Conservation (phyloP, 2,797 vertebrate genomes). For the Pygocentrus nattereri region DNA sequence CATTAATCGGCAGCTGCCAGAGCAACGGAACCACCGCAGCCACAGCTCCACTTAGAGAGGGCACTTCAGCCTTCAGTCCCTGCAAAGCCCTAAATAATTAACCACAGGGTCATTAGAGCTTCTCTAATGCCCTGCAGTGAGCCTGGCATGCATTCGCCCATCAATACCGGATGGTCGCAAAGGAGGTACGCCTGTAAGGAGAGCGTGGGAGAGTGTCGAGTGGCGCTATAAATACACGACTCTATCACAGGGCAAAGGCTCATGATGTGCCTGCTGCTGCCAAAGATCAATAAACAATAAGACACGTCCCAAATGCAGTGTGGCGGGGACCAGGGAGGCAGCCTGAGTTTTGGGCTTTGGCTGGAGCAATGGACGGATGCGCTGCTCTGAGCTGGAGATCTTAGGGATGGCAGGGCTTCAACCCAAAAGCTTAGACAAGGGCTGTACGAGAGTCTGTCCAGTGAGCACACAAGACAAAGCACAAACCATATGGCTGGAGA, state of each 20-base stretch:
- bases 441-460: neutral
- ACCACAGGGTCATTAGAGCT: slow-evolving; percentile 35
- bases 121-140: slow-evolving; percentile 34
- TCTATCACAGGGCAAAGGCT: neutral
- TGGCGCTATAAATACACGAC: slow-evolving; percentile 46
- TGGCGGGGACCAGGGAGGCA: slow-evolving; percentile 18
- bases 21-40: neutral
- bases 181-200: slow-evolving; percentile 10
- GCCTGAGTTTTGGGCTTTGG: neutral
- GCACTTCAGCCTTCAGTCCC: slow-evolving; percentile 7
- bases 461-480: neutral
- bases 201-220: slow-evolving; percentile 26
- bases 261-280: neutral
- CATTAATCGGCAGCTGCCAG: slow-evolving; percentile 16
- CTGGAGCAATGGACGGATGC: slow-evolving; percentile 10
- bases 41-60: neutral
- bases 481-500: neutral
- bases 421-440: neutral
- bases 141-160: slow-evolving; percentile 17
- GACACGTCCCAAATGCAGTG: slow-evolving; percentile 19
- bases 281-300: slow-evolving; percentile 49
- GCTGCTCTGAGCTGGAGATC: slow-evolving; percentile 4
- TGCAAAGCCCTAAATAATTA: slow-evolving; percentile 52
- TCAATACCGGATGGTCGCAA: slow-evolving; percentile 39
- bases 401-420: slow-evolving; percentile 12